Percentiles rank a stretch among this genome's conserved stretches.
Conservation (phyloP, 2,797 vertebrate genomes). For the Sternotherus odoratus region DNA sequence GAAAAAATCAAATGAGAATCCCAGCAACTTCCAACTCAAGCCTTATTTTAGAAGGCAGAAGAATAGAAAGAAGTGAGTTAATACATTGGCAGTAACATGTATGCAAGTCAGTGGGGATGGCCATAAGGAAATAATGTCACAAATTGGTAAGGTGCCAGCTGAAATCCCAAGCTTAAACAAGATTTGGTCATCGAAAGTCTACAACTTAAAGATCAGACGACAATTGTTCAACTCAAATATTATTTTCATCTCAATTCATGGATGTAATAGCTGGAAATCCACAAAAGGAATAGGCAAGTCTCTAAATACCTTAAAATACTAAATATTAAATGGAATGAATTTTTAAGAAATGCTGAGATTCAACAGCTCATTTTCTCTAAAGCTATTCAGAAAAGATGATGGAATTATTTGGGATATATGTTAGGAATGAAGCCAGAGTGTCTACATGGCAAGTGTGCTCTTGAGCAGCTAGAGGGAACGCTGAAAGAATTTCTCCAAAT, state of each 20-base stretch:
- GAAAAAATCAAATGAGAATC: background rate
- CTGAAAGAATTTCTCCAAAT: background rate
- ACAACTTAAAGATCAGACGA: background rate
- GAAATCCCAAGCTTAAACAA: background rate
- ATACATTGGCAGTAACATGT: background rate
- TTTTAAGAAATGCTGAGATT: no score
- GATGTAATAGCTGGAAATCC: background rate
- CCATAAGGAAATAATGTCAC: background rate
- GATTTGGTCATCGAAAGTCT: background rate
- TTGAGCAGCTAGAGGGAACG: background rate
- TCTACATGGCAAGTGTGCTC: background rate
- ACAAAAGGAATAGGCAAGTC: constrained; percentile 38
- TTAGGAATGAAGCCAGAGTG: background rate
- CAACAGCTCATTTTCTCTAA: no score
- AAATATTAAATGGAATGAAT: constrained; percentile 44
- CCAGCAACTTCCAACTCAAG: background rate
- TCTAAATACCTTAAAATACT: constrained; percentile 61
- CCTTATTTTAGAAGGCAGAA: background rate
- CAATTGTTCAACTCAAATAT: background rate
- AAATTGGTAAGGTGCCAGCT: background rate
- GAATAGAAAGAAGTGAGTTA: background rate
- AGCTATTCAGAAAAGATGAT: background rate
- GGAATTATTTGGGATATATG: background rate
- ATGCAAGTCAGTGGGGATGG: background rate
- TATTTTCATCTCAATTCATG: background rate